Evolutionary conservation across 2,113 vertebrate species (phyloP), one percentile per base, ranked within the genome.

Genomic region (Eubucco bourcierii): DNA sequence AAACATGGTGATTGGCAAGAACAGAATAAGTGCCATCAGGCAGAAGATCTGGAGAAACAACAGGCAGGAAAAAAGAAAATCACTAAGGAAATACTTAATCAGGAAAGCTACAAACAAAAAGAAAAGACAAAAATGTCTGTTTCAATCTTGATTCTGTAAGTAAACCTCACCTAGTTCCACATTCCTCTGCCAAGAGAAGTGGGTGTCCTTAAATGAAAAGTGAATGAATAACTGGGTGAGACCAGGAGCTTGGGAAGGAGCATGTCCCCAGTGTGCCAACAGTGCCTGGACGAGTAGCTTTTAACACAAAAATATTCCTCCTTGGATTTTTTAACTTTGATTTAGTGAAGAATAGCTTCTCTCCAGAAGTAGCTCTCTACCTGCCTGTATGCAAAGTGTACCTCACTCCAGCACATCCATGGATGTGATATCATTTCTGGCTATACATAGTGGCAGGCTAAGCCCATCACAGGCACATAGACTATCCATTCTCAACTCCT

Each of bases 1-100:
- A 92, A 85, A 94, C 96, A 77, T 65, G 84, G 94, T 34, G 72
- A 93, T 91, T 75, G 89, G 65, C 65, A 83, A 88, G 90, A 94
- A 93, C 82, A 95, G 89, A 95, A 91, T 0, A 6, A 10, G 10
- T 91, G 66, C 87, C 84, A 94, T 88, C 90, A 94, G 88, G 88
- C 90, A 93, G 74, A 90, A 84, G 66, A 65, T 81, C 44, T 82
- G 59, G 61, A 6, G 33, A 24, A 47, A 75, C 55, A 58, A 37
- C 76, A 90, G 11, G 6, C 55, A 93, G 31, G 64, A 60, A 87
- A 79, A 90, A 73, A 87, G 10, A 88, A 85, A 84, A 84, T 34
- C 56, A 34, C 34, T 47, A 74, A 9, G 15, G 39, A 94, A 77
- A 67, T 83, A 24, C 33, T 67, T 80, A 46, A 65, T 18, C 6